phyloP scores from a whole-genome alignment of 2,113 vertebrate species.

The Istiophorus platypterus region DNA sequence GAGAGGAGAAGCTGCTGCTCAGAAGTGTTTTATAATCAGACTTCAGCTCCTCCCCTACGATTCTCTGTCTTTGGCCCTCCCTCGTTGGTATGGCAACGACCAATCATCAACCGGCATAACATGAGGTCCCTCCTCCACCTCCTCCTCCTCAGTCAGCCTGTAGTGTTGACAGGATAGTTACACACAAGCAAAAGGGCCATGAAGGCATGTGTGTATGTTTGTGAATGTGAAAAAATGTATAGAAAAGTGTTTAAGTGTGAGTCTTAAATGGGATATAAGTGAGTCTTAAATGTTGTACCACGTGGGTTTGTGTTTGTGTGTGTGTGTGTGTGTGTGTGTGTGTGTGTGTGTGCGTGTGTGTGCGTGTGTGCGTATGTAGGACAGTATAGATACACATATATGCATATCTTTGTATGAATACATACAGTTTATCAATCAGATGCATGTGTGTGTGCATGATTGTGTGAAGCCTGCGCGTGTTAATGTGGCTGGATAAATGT shows the following conservation, averaged over 20 bases:
- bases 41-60: constrained; percentile 76
- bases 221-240: constrained; percentile 13
- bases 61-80: constrained; percentile 68
- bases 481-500: not conserved
- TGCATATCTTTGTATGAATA: not conserved
- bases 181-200: constrained; percentile 55
- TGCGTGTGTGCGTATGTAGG: too few relatives aligned
- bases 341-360: not conserved
- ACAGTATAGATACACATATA: too few relatives aligned
- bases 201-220: constrained; percentile 37
- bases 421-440: not conserved
- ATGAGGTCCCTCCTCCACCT: constrained; percentile 55
- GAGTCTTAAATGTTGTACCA: too few relatives aligned
- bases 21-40: constrained; percentile 79
- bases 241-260: not conserved
- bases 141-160: constrained; percentile 52
- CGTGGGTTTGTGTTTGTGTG: too few relatives aligned
- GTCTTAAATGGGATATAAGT: too few relatives aligned
- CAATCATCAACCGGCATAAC: constrained; percentile 67
- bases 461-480: not conserved
- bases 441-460: not conserved
- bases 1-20: constrained; percentile 71
- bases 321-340: too few relatives aligned
- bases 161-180: constrained; percentile 72
- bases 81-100: constrained; percentile 83